Evolutionary conservation across 2,113 vertebrate genomes (phyloP), one percentile per base, ranked within the genome.

Genomic region (Cairina moschata): DNA sequence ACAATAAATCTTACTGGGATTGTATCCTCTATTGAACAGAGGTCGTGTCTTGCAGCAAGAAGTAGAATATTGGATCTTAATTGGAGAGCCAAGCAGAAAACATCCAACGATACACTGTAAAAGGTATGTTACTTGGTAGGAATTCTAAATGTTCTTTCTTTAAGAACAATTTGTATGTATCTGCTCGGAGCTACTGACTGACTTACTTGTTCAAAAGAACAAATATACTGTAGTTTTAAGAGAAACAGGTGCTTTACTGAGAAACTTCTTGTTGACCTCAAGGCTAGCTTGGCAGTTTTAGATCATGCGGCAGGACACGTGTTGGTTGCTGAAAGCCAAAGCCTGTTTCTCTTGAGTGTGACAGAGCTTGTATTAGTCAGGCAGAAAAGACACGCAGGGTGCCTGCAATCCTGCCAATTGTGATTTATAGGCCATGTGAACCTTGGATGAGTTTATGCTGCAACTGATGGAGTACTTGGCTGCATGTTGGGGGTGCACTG

Each of bases 61-160:
- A 97, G 98, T 98, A 91, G 99, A 99, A 84, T 98, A 99, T 60
- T 99, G 99, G 99, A 99, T 99, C 94, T 98, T 99, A 89, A 99
- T 99, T 88, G 99, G 99, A 38, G 99, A 99, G 93, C 99, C 99
- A 3, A 99, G 99, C 94, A 98, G 99, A 96, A 99, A 99, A 93
- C 99, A 99, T 92, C 99, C 99, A 32, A 98, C 99, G 32, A 99
- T 99, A 96, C 99, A 99, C 96, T 99, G 99, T 97, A 99, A 99
- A 98, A 99, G 98, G 99, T 99, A 98, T 9, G 97, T 96, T 84
- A 74, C 29, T 68, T 91, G 29, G 4, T 72, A 82, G 63, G 46
- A 91, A 42, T 56, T 40, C 68, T 48, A 84, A 71, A 6, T 9
- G 10, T 32, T 4, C 78, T 58, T 36, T 69, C 48, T 79, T 67